A percentile compares a stretch with the other conserved stretches of the same genome.
phyloP scores from a whole-genome alignment of 2,797 vertebrate species.

The Hozukius guyotensis region DNA sequence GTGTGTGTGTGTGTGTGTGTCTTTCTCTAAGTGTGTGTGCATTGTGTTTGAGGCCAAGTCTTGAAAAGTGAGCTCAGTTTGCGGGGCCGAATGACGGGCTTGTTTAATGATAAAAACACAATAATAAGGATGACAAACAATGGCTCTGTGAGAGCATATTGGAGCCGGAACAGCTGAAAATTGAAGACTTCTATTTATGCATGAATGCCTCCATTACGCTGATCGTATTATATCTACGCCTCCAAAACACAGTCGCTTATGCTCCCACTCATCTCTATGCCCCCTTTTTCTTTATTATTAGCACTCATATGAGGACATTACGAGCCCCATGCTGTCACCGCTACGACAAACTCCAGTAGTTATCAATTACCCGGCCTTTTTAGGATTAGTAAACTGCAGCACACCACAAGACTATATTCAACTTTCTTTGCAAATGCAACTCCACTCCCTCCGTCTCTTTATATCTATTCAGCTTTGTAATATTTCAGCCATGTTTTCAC shows the following conservation, averaged over 20 bases:
- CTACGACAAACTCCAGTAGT: conserved; percentile 6
- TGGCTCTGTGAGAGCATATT: conserved; percentile 31
- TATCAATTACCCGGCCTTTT: conserved; percentile 29
- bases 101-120: conserved; percentile 63
- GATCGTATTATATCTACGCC: conserved; percentile 51
- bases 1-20: not conserved
- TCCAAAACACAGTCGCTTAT: conserved; percentile 44
- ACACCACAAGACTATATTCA: not conserved
- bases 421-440: conserved; percentile 9
- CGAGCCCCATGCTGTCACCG: not conserved
- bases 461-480: conserved; percentile 19
- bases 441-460: not conserved
- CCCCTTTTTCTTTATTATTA: conserved; percentile 14
- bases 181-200: conserved; percentile 53
- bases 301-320: conserved; percentile 16
- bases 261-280: conserved; percentile 29
- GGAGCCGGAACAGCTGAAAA: conserved; percentile 57
- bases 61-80: conserved; percentile 33
- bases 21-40: not conserved
- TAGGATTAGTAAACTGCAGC: conserved; percentile 11
- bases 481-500: conserved; percentile 30
- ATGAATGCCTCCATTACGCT: conserved; percentile 58
- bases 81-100: conserved; percentile 22
- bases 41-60: conserved; percentile 3
- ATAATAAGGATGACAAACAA: conserved; percentile 57